A percentile compares a stretch with the other conserved stretches of the same genome.
phyloP scores from a whole-genome alignment of 2,888 invertebrate species.

The Polydrusus tereticollis region DNA sequence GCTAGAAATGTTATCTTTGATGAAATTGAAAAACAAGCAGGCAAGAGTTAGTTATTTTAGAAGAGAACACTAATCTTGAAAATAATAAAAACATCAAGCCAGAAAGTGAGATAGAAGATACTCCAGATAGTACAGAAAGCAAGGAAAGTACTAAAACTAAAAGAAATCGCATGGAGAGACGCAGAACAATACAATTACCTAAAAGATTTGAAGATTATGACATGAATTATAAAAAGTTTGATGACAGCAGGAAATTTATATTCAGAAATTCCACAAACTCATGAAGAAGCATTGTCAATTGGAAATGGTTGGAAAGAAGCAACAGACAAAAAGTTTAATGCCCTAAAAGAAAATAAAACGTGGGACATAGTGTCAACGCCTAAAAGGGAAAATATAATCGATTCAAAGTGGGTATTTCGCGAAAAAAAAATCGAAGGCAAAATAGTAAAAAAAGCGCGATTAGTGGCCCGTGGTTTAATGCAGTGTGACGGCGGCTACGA shows the following conservation, averaged over 20 bases:
- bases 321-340: slow-evolving; percentile 28
- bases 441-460: slow-evolving; percentile 40
- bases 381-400: slow-evolving; percentile 36
- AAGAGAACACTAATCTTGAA: too few relatives aligned
- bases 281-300: not conserved
- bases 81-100: not conserved
- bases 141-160: not conserved
- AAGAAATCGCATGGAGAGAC: not conserved
- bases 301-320: slow-evolving; percentile 37
- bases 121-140: not conserved
- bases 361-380: slow-evolving; percentile 41
- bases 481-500: slow-evolving; percentile 41
- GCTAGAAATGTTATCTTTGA: not conserved
- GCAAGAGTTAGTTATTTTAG: too few relatives aligned
- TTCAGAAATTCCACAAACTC: not conserved
- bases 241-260: not conserved
- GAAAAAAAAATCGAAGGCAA: slow-evolving; percentile 38
- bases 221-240: not conserved
- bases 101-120: not conserved
- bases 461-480: slow-evolving; percentile 46
- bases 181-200: not conserved
- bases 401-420: slow-evolving; percentile 49
- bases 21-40: not conserved
- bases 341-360: slow-evolving; percentile 36
- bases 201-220: not conserved